Evolutionary conservation across 2,113 vertebrate genomes (phyloP).

Genomic region (Amazona vittata): DNA sequence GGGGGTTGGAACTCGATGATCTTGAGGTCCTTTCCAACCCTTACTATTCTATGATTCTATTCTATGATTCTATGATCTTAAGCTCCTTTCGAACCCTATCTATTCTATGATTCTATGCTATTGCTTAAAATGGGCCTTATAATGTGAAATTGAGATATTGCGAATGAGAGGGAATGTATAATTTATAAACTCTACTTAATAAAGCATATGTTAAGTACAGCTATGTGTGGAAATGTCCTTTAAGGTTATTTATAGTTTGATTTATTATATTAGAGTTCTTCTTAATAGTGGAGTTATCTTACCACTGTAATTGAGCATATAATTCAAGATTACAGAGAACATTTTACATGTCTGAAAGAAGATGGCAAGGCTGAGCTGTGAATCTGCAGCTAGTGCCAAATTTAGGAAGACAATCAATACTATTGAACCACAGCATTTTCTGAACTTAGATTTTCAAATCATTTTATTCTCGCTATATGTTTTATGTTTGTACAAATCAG

Average conservation of each 20-base stretch:
- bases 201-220: conserved; percentile 67
- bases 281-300: conserved; percentile 75
- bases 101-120: not conserved
- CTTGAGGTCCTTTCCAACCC: too few species aligned
- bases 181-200: conserved; percentile 73
- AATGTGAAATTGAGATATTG: conserved; percentile 41
- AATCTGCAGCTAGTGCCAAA: conserved; percentile 28
- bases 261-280: conserved; percentile 72
- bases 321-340: conserved; percentile 60
- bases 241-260: conserved; percentile 75
- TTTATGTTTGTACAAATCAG: not conserved
- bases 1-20: too few species aligned
- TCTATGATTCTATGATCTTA: too few species aligned
- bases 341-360: conserved; percentile 48
- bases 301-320: conserved; percentile 70
- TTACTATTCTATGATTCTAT: too few species aligned
- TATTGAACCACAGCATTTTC: not conserved
- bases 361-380: conserved; percentile 16
- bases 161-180: conserved; percentile 61
- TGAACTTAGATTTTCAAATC: not conserved
- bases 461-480: not conserved
- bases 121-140: conserved; percentile 59
- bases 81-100: too few species aligned
- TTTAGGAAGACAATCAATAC: not conserved
- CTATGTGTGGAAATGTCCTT: conserved; percentile 55